These are phyloP conservation scores for Limnephilus marmoratus DNA, from an alignment of 2,888 invertebrate genomes.

Conservation along the genomic window DNA sequence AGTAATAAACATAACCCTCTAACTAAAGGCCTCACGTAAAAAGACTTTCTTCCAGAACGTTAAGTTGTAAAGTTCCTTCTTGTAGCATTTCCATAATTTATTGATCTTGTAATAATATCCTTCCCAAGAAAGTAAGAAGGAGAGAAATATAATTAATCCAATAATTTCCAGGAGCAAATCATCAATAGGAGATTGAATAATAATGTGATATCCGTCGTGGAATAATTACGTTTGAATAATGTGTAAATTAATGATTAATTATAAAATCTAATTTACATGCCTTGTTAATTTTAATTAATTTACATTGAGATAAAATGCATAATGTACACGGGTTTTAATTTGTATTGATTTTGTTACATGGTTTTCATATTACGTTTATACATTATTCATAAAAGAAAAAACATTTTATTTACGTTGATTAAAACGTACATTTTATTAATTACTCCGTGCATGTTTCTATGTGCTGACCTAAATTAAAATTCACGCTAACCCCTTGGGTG, in stretches of 20 bases:
- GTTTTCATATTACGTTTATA: too few relatives aligned
- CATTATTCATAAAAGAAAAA: too few relatives aligned
- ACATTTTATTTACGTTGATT: too few relatives aligned
- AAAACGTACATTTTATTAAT: too few relatives aligned
- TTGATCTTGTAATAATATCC: not conserved
- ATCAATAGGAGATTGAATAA: not conserved
- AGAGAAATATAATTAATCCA: not conserved
- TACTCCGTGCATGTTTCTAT: too few relatives aligned
- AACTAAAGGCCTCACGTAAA: not conserved
- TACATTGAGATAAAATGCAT: too few relatives aligned
- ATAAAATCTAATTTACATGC: not conserved
- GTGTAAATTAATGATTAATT: not conserved
- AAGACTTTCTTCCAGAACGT: not conserved
- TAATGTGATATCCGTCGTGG: not conserved
- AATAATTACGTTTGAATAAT: not conserved
- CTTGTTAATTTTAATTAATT: not conserved
- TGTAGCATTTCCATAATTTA: not conserved
- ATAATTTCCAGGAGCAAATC: not conserved
- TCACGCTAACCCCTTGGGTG: too few relatives aligned
- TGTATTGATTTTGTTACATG: too few relatives aligned
- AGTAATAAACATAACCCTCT: not conserved
- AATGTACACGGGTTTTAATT: too few relatives aligned
- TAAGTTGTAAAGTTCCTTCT: not conserved
- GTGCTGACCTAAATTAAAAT: too few relatives aligned
- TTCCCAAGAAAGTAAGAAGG: not conserved